Percentiles rank a stretch among this genome's conserved stretches.
Evolutionary conservation across 2,888 invertebrate genomes (phyloP).

Genomic region (Dasypolia templi): DNA sequence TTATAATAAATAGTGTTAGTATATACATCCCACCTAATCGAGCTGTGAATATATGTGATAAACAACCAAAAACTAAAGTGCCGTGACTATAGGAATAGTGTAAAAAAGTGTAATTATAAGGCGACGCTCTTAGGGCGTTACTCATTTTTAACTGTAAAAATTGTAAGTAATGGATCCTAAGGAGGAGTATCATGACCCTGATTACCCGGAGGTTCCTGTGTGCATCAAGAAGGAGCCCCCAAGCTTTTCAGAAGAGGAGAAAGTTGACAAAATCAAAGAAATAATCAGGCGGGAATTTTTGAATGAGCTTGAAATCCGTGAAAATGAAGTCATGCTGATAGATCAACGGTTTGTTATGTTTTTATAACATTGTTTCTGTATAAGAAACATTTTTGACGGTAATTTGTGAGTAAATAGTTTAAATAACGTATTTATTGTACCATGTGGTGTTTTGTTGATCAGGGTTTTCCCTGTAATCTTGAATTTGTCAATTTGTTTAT

Average conservation of each 20-base stretch:
- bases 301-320: conserved; percentile 92
- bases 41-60: conserved; percentile 77
- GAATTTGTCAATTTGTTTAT: conserved; percentile 33
- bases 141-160: conserved; percentile 72
- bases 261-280: conserved; percentile 88
- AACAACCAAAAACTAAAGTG: conserved; percentile 70
- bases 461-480: not conserved
- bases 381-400: conserved; percentile 13
- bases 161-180: conserved; percentile 82
- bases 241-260: conserved; percentile 80
- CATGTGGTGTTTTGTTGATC: conserved; percentile 48
- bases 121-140: conserved; percentile 77
- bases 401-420: not conserved
- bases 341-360: conserved; percentile 90
- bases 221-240: conserved; percentile 75
- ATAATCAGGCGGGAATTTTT: conserved; percentile 94
- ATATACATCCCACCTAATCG: conserved; percentile 68
- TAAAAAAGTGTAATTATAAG: conserved; percentile 69
- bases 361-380: conserved; percentile 49
- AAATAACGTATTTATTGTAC: not conserved
- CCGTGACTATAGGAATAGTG: conserved; percentile 60
- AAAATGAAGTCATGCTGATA: conserved; percentile 93
- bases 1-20: conserved; percentile 67
- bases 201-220: conserved; percentile 85
- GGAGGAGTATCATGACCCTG: conserved; percentile 91